phyloP scores from a whole-genome alignment of 2,888 invertebrate genomes.

The Tribolium freemani region DNA sequence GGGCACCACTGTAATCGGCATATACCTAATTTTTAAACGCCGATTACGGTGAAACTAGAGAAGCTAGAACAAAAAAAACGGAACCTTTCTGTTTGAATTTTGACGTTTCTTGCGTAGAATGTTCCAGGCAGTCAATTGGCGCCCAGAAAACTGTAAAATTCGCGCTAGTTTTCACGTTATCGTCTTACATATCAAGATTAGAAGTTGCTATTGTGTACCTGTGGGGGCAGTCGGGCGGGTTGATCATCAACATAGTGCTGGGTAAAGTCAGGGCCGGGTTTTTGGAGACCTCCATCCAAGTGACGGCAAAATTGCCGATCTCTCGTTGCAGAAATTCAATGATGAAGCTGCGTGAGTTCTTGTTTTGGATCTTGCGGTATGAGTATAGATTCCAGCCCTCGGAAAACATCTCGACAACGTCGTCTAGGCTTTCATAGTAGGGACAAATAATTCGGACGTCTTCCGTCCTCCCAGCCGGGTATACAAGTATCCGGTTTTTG shows the following conservation, averaged over 20 bases:
- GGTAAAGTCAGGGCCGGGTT: constrained; percentile 72
- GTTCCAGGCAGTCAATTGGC: no score
- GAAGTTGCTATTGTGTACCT: constrained; percentile 66
- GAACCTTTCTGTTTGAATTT: no score
- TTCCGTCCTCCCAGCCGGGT: constrained; percentile 77
- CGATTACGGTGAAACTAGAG: no score
- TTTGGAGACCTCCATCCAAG: constrained; percentile 85
- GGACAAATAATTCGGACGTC: constrained; percentile 79
- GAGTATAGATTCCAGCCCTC: constrained; percentile 70
- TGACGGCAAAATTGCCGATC: constrained; percentile 80
- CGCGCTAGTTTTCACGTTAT: no score
- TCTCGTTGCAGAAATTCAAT: constrained; percentile 83
- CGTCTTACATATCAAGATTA: no score
- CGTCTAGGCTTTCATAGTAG: constrained; percentile 63
- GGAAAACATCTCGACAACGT: constrained; percentile 78
- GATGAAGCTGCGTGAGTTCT: constrained; percentile 77
- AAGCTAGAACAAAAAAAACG: no score
- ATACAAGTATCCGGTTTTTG: constrained; percentile 80
- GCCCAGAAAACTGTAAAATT: no score
- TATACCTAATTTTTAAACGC: no score
- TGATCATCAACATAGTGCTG: constrained; percentile 70
- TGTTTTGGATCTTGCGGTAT: constrained; percentile 69
- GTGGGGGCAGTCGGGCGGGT: constrained; percentile 79
- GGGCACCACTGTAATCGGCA: no score
- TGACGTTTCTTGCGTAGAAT: no score